Percentiles rank a stretch among this genome's conserved stretches.
phyloP scores from a whole-genome alignment of 2,113 vertebrate species.

The Brienomyrus longianalis region DNA sequence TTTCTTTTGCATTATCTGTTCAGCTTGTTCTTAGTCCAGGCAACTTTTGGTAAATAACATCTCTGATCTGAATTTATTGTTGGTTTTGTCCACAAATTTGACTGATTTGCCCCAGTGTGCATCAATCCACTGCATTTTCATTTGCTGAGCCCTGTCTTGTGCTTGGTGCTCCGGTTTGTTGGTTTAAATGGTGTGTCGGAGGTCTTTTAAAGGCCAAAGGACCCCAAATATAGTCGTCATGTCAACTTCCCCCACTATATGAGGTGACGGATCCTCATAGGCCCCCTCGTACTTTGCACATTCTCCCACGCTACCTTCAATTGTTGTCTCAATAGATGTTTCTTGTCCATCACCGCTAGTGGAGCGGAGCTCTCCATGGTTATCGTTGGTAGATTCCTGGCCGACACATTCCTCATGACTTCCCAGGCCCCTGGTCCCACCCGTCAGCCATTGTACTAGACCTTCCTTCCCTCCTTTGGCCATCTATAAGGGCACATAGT shows the following conservation, averaged over 20 bases:
- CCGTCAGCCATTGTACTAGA: neutral
- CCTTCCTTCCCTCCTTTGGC: too few relatives aligned
- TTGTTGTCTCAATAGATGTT: slow-evolving; percentile 63
- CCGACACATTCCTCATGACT: neutral
- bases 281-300: neutral
- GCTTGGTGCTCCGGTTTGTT: slow-evolving; percentile 54
- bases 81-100: slow-evolving; percentile 46
- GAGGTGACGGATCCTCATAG: neutral
- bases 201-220: neutral
- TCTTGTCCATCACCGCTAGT: neutral
- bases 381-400: neutral
- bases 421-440: neutral
- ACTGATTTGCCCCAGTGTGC: slow-evolving; percentile 34
- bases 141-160: slow-evolving; percentile 70
- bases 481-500: neutral
- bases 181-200: neutral
- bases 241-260: neutral
- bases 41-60: neutral
- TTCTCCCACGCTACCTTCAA: slow-evolving; percentile 58
- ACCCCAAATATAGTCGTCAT: neutral
- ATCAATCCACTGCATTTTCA: slow-evolving; percentile 61
- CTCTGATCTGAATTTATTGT: neutral
- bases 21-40: neutral
- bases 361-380: neutral
- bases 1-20: neutral